Base-by-base conservation (phyloP, 2,797 vertebrate species). In the Diplodus sargus region DNA sequence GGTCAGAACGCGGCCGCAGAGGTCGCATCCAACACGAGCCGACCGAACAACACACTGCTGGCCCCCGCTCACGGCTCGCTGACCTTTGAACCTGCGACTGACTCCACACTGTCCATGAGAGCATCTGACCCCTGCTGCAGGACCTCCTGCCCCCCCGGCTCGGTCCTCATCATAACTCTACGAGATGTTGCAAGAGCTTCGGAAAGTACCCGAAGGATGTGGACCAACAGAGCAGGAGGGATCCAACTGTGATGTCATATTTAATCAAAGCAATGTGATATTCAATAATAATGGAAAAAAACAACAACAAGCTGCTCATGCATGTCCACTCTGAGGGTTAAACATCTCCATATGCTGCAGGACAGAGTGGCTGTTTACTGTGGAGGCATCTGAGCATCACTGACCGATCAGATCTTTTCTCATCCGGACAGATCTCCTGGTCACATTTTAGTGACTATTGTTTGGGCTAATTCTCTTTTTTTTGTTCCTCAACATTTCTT, bases 141-240 rank as follows among this genome's bases (percentile, higher is more conserved):
- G 78, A 84, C 74, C 74, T 25, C 42, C 67, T 70, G 71, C 13
- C 42, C 39, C 52, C 54, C n/a, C n/a, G n/a, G 3, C 49, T 72
- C 25, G 64, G 39, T 28, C 70, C 63, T 81, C 63, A 60, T 68
- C 75, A 86, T 53, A 79, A 79, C 71, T 83, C 73, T 84, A 80
- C 25, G 64, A 84, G 60, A 86, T 84, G 76, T 84, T 77, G 64
- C 85, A 86, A 78, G 74, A 81, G 67, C 62, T 30, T 63, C 70
- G 85, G 69, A 82, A 80, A 85, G 60, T 25, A 43, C 4, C 58
- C 3, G 30, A 56, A 13, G 4, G 3, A 18, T 10, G 39, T 34
- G 16, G 4, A 30, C 6, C 11, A 16, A 30, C 4, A 49, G 52
- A 58, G n/a, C 43, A 60, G 13, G 16, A 70, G 58, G 0, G 22